Evolutionary conservation across 2,113 vertebrate species (phyloP).

Genomic region (Grantiella picta): DNA sequence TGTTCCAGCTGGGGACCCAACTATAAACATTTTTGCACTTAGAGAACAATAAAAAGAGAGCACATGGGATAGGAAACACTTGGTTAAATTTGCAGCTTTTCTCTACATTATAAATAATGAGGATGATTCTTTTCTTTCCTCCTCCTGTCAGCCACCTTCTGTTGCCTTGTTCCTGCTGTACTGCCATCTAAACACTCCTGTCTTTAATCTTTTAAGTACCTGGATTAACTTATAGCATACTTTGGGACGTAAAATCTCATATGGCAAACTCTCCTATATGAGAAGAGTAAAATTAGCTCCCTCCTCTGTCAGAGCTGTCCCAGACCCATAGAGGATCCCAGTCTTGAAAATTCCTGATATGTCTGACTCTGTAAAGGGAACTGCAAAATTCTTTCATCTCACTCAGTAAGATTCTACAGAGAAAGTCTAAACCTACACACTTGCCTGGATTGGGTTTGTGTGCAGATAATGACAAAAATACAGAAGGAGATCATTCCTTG

Average conservation of each 20-base stretch:
- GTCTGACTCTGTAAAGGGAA: background rate
- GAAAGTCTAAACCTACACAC: background rate
- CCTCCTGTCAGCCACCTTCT: constrained; percentile 14
- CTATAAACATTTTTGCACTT: constrained; percentile 30
- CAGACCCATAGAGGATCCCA: background rate
- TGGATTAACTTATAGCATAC: background rate
- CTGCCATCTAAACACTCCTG: background rate
- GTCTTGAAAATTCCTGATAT: background rate
- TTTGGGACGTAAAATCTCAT: background rate
- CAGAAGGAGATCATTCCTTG: background rate
- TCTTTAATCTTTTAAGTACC: background rate
- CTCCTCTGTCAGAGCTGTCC: background rate
- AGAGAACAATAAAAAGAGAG: constrained; percentile 5
- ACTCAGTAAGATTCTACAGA: background rate
- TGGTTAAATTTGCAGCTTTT: constrained; percentile 23
- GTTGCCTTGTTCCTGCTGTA: background rate
- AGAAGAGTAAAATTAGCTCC: background rate
- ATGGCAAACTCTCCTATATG: background rate
- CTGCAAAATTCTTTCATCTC: background rate
- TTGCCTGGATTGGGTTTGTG: background rate
- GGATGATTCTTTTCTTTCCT: background rate
- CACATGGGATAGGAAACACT: background rate
- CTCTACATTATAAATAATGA: background rate
- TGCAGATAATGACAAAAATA: background rate
- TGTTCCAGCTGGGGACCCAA: constrained; percentile 3